Evolutionary conservation across 1,140 invertebrate genomes (phyloP), one percentile per base, ranked within the genome.

Genomic region (Diabrotica virgifera): DNA sequence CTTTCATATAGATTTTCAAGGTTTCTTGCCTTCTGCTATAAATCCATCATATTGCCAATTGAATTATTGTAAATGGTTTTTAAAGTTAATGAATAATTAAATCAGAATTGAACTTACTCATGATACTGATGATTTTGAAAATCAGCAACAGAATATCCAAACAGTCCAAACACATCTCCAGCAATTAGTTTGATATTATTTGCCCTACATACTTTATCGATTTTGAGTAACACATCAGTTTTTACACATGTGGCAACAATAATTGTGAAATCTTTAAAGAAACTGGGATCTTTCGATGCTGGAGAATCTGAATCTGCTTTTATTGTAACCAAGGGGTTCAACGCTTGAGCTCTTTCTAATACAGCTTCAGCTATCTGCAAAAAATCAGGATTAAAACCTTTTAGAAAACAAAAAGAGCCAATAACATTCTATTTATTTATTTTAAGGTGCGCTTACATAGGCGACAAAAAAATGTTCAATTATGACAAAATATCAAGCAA

Each of bases 261-360:
- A 1, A 98, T 89, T 78, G 95, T 89, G 78, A 94, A 98, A 14
- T 87, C 73, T 24, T 81, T 80, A 72, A 94, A 97, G 79, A 86
- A 97, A 14, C 85, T 84, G 51, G 89, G 84, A 13, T 88, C 80
- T 64, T 91, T 85, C 38, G 86, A 83, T 13, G 86, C 82, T 5
- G 87, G 74, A 54, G 86, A 84, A 0, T 80, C 78, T 0, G 83
- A 85, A 73, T 95, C 91, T 11, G 89, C 85, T 0, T 79, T 83
- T 6, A 99, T 87, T 65, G 91, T 84, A 0, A 99, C 97, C 89
- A 97, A 93, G 0, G 94, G 93, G 80, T 99, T 99, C 54, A 98
- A 83, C 53, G 87, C 86, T 76, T 91, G 89, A 0, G 92, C 90
- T 72, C 90, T 84, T 62, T 84, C 77, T 50, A 92, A 72, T 0